Evolutionary conservation across 2,888 invertebrate species (phyloP).

Genomic region (Epirrhoe tristata): DNA sequence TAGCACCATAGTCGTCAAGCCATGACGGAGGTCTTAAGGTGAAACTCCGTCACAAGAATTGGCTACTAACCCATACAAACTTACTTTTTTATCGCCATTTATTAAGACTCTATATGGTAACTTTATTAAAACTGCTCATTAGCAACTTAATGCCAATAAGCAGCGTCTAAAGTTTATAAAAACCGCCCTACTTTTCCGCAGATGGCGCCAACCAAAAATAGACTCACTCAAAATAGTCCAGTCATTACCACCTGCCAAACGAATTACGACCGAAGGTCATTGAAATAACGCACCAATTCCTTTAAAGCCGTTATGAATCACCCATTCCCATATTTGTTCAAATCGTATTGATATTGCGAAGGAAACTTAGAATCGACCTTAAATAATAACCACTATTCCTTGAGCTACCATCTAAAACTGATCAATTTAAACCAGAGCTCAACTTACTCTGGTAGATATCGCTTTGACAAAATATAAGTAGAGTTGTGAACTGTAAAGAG

Average conservation of each 20-base stretch:
- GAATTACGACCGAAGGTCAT: conserved; percentile 43
- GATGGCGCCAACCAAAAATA: conserved; percentile 34
- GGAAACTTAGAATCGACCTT: conserved; percentile 60
- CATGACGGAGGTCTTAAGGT: no score
- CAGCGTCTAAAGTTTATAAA: conserved; percentile 1
- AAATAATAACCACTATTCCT: conserved; percentile 28
- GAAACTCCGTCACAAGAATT: no score
- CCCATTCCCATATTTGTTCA: conserved; percentile 65
- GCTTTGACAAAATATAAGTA: conserved; percentile 2
- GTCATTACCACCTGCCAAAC: conserved; percentile 21
- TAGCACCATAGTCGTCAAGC: no score
- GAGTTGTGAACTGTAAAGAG: background rate
- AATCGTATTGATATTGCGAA: conserved; percentile 57
- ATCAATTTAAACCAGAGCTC: background rate
- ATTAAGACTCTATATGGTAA: background rate
- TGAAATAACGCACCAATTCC: conserved; percentile 46
- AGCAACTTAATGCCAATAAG: background rate
- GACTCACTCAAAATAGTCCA: conserved; percentile 26
- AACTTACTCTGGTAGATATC: conserved; percentile 8
- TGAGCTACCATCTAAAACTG: conserved; percentile 2
- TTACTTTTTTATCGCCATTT: no score
- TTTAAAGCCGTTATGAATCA: conserved; percentile 61
- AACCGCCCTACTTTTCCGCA: conserved; percentile 25
- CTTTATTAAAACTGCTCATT: background rate
- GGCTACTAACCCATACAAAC: no score